Percentiles rank a stretch among this genome's conserved stretches.
These are phyloP conservation scores for Strigamia crassipes DNA, from an alignment of 2,888 invertebrate species.

Conservation along the genomic window DNA sequence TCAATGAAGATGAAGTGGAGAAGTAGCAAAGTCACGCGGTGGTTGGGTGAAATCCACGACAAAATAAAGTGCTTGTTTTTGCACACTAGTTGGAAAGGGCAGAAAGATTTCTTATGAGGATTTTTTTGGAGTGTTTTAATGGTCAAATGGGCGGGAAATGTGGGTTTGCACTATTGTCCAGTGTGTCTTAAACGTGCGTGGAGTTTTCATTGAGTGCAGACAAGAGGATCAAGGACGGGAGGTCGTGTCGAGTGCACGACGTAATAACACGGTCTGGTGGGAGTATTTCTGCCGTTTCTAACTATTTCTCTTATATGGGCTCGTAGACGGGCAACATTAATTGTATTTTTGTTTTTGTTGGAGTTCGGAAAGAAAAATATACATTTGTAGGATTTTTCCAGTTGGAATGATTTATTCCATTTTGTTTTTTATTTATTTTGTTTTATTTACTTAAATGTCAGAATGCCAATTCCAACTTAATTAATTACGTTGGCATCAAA, in stretches of 20 bases:
- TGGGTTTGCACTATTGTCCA: background rate
- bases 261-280: conserved; percentile 5
- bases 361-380: no score
- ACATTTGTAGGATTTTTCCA: no score
- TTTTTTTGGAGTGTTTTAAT: background rate
- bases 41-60: background rate
- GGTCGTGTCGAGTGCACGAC: background rate
- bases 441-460: no score
- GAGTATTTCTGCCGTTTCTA: background rate
- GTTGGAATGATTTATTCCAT: no score
- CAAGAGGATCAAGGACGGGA: background rate
- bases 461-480: no score
- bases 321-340: background rate
- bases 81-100: background rate
- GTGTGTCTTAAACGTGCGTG: background rate
- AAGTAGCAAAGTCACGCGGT: background rate
- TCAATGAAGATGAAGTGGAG: conserved; percentile 6
- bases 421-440: no score
- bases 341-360: background rate
- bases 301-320: background rate
- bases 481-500: background rate
- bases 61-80: background rate
- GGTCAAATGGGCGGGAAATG: background rate
- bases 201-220: conserved; percentile 9
- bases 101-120: background rate